These are phyloP conservation scores for Tuta absoluta DNA, from an alignment of 2,888 invertebrate genomes.

Conservation along the genomic window DNA sequence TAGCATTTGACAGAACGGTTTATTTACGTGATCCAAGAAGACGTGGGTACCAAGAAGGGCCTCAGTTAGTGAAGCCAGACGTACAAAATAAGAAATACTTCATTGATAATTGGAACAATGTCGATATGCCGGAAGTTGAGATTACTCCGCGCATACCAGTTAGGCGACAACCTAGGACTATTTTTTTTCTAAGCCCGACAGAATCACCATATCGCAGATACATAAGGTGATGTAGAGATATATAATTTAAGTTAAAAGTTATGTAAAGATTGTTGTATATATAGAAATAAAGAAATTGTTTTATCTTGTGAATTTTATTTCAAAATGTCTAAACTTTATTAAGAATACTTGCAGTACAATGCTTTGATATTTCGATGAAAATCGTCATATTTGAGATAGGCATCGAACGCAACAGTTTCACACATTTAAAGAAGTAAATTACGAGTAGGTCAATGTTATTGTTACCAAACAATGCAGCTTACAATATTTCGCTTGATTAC, in stretches of 20 bases:
- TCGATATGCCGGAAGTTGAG: neutral
- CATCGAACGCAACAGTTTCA: too few species aligned
- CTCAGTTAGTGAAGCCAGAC: neutral
- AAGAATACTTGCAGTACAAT: too few species aligned
- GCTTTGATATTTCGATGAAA: too few species aligned
- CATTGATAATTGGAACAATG: neutral
- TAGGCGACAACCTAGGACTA: constrained; percentile 51
- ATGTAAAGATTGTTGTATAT: neutral
- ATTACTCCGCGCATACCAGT: neutral
- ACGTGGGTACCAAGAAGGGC: neutral
- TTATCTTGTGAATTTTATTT: neutral
- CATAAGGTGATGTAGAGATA: constrained; percentile 28
- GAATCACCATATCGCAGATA: constrained; percentile 33
- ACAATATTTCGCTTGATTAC: too few species aligned
- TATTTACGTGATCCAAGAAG: neutral
- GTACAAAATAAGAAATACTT: neutral
- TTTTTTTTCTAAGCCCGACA: constrained; percentile 71
- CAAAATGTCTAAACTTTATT: neutral
- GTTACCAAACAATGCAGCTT: too few species aligned
- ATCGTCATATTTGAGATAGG: too few species aligned
- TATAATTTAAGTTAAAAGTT: neutral
- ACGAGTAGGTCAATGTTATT: too few species aligned
- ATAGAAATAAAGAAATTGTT: constrained; percentile 12
- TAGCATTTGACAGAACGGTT: neutral
- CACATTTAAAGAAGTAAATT: too few species aligned